Base-by-base conservation (phyloP, 1,140 invertebrate species). In the Gonioctena quinquepunctata region DNA sequence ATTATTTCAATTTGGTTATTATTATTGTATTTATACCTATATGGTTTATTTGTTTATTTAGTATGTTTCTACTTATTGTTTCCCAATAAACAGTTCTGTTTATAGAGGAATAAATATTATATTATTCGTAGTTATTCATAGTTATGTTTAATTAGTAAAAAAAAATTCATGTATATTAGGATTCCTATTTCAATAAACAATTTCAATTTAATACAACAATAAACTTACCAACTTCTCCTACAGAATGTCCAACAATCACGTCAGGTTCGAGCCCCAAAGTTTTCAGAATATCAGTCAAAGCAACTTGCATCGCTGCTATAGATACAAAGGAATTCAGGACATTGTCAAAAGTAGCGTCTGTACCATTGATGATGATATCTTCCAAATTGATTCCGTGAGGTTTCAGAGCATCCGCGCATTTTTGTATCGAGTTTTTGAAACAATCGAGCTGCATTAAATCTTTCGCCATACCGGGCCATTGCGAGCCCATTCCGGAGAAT, bases 401-500 rank as follows among this genome's bases (percentile, higher is more conserved):
- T 74, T 90, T 88, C 0, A 99, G 83, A 2, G 91, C 88, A 56
- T 91, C 89, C 4, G 93, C 91, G 65, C 91, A 93, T 61, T 89
- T 89, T 71, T 89, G 84, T 63, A 99, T 90, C 27, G 92, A 92
- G 25, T 89, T 85, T 48, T 89, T 88, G 83, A 99, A 99, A 0
- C 86, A 82, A 54, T 95, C 90, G 33, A 99, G 86, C 42, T 86
- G 78, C 87, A 98, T 91, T 33, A 99, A 85, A 19, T 92, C 87
- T 78, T 90, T 90, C 3, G 90, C 96, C 96, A 99, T 99, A 70
- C 94, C 95, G 52, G 91, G 86, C 96, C 96, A 99, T 85, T 99
- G 97, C 33, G 92, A 91, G 8, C 97, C 97, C 96, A 99, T 98
- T 28, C 97, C 97, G 56, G 96, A 93, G 84, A 97, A 99, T 33